Percentiles rank a stretch among this genome's conserved stretches.
These are phyloP conservation scores for Tipula confusa DNA, from an alignment of 2,888 invertebrate genomes.

Conservation along the genomic window DNA sequence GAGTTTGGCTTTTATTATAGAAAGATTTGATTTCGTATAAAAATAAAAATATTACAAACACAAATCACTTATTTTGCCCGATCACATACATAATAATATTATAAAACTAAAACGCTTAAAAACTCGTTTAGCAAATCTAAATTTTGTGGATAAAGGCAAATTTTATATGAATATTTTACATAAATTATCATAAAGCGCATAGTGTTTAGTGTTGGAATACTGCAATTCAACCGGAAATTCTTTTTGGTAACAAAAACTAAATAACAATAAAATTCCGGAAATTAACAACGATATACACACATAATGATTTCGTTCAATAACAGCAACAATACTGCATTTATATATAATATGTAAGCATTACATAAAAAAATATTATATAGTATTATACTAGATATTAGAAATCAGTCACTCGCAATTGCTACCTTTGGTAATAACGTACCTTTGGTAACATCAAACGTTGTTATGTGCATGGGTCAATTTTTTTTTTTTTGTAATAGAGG, in stretches of 20 bases:
- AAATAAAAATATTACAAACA: constrained; percentile 14
- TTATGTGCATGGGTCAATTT: neutral
- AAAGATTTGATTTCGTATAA: neutral
- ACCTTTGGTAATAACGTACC: neutral
- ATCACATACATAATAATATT: neutral
- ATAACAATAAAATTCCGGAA: constrained; percentile 25
- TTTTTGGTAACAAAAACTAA: neutral
- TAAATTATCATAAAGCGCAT: neutral
- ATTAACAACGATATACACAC: neutral
- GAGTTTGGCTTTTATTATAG: too few relatives aligned
- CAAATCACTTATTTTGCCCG: neutral
- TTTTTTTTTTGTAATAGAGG: neutral
- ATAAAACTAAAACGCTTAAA: neutral
- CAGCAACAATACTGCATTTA: neutral
- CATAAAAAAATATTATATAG: neutral
- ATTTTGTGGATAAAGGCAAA: neutral
- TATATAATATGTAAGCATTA: neutral
- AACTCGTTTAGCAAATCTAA: neutral
- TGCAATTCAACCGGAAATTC: constrained; percentile 12
- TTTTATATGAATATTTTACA: neutral
- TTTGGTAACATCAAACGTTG: neutral
- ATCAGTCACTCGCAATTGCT: neutral
- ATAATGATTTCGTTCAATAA: neutral
- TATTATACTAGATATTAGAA: too few relatives aligned
- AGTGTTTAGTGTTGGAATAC: neutral